Evolutionary conservation across 2,113 vertebrate genomes (phyloP).

Genomic region (Maccullochella peelii): DNA sequence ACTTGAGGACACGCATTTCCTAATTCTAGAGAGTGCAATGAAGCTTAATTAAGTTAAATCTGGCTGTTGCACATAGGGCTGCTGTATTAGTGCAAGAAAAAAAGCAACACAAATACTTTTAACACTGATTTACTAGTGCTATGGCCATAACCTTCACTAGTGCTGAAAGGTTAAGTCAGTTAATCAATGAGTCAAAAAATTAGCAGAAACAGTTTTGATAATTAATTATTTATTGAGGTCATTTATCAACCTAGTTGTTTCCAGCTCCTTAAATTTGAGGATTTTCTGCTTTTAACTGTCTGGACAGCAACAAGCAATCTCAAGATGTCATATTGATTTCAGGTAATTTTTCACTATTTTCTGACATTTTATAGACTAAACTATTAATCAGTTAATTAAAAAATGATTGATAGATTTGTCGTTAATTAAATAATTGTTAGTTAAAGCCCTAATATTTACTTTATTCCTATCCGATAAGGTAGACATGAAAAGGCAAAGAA

Average conservation of each 20-base stretch:
- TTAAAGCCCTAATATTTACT: neutral
- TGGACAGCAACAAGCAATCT: neutral
- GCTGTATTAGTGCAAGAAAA: neutral
- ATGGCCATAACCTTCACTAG: neutral
- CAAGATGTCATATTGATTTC: neutral
- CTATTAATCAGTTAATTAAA: neutral
- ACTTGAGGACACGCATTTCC: conserved; percentile 46
- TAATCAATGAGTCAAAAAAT: neutral
- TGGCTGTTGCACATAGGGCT: conserved; percentile 1
- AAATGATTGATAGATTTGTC: neutral
- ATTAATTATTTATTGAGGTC: neutral
- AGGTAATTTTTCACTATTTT: neutral
- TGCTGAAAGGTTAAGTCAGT: neutral
- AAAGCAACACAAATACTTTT: neutral
- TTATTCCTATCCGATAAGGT: neutral
- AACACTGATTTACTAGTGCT: neutral
- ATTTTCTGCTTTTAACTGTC: neutral
- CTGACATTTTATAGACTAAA: neutral
- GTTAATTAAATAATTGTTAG: neutral
- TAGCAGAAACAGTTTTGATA: neutral
- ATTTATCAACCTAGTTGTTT: neutral
- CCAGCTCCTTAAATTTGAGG: neutral
- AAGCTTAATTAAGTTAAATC: conserved; percentile 53
- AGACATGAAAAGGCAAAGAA: conserved; percentile 8
- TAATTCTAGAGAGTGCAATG: conserved; percentile 15